A percentile compares a stretch with the other conserved stretches of the same genome.
Evolutionary conservation across 2,888 invertebrate genomes (phyloP).

Genomic region (Lamellibrachia satsuma): DNA sequence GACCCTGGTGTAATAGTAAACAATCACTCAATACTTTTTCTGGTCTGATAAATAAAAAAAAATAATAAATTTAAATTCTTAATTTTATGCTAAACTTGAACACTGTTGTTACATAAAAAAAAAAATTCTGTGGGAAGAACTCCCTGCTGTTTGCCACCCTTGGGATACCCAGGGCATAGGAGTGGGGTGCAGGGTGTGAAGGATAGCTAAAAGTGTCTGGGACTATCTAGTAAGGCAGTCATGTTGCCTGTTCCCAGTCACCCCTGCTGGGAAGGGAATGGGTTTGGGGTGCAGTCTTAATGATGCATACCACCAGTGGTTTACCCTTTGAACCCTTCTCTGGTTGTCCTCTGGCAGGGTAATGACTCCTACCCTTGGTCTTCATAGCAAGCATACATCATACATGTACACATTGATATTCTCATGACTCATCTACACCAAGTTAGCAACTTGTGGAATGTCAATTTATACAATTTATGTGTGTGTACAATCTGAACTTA

Average conservation of each 20-base stretch:
- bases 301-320: not conserved
- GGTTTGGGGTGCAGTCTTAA: not conserved
- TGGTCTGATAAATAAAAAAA: not conserved
- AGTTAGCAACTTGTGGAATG: no score
- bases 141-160: not conserved
- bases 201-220: not conserved
- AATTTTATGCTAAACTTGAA: not conserved
- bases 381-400: not conserved
- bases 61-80: not conserved
- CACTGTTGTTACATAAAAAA: not conserved
- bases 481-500: no score
- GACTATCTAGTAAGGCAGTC: not conserved
- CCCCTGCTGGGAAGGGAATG: not conserved
- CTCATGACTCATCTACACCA: no score
- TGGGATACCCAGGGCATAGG: not conserved
- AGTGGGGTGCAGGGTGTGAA: not conserved
- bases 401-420: not conserved
- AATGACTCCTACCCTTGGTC: not conserved
- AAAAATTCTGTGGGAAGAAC: not conserved
- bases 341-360: not conserved
- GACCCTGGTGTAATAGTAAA: no score
- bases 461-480: no score
- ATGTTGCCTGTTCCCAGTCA: not conserved
- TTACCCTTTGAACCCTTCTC: not conserved
- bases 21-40: no score